These are phyloP conservation scores for Enteromius treurensis DNA, from an alignment of 2,797 vertebrate genomes.

Conservation along the genomic window DNA sequence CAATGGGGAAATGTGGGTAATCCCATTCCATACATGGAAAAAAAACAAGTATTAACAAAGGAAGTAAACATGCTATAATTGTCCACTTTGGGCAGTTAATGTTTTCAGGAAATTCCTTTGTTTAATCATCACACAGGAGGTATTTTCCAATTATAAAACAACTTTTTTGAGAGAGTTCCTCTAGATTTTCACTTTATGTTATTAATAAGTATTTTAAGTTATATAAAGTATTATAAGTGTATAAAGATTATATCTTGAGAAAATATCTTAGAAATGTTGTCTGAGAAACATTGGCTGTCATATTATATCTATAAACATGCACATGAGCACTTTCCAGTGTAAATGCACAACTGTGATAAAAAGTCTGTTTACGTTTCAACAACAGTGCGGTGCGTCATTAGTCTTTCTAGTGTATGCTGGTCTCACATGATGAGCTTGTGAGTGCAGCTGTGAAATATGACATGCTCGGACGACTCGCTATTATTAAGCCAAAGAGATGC, in stretches of 20 bases:
- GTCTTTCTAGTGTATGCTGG: constrained; percentile 49
- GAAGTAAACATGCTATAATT: neutral
- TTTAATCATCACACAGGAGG: constrained; percentile 1
- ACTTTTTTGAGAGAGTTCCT: neutral
- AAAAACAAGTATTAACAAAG: constrained; percentile 19
- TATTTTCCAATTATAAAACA: neutral
- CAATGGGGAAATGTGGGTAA: neutral
- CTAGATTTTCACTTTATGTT: constrained; percentile 1
- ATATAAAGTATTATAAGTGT: too few species aligned
- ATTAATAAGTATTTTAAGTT: neutral
- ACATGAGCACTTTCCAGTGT: constrained; percentile 28
- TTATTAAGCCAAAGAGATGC: constrained; percentile 3
- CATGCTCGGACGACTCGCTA: neutral
- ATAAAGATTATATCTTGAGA: neutral
- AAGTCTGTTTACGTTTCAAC: constrained; percentile 61
- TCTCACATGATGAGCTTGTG: constrained; percentile 31
- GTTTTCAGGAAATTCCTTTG: constrained; percentile 14
- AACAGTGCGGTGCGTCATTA: neutral
- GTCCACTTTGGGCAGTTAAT: neutral
- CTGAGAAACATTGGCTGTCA: constrained; percentile 7
- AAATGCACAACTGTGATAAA: constrained; percentile 13
- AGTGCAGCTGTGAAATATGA: constrained; percentile 19
- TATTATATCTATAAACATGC: constrained; percentile 18
- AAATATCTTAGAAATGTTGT: constrained; percentile 28
- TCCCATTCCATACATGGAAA: neutral